Percentiles rank a stretch among this genome's conserved stretches.
Evolutionary conservation across 2,888 invertebrate species (phyloP).

Genomic region (Laothoe populi): DNA sequence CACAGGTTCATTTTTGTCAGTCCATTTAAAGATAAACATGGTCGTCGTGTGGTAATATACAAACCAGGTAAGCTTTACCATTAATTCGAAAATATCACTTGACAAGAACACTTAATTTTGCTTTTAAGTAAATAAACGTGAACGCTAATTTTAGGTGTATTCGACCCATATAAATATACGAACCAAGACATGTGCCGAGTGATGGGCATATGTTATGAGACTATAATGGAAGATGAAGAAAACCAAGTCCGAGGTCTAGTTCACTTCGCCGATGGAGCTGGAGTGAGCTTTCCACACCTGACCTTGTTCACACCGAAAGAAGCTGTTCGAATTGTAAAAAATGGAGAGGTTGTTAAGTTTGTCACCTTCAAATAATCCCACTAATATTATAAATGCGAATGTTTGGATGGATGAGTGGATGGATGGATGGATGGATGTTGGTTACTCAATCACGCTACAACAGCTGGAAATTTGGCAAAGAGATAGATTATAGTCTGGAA

Average conservation of each 20-base stretch:
- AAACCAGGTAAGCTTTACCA: conserved; percentile 90
- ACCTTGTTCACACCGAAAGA: conserved; percentile 92
- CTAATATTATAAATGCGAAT: too few relatives aligned
- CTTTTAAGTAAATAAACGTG: background rate
- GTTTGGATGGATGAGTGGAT: too few relatives aligned
- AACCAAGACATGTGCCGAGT: conserved; percentile 92
- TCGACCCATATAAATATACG: conserved; percentile 91
- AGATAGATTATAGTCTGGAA: too few relatives aligned
- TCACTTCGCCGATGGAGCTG: conserved; percentile 90
- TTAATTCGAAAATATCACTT: too few relatives aligned
- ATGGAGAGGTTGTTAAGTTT: conserved; percentile 87
- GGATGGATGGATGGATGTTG: too few relatives aligned
- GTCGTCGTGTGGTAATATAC: conserved; percentile 90
- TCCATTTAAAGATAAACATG: conserved; percentile 89
- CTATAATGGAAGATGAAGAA: conserved; percentile 92
- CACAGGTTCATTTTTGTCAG: conserved; percentile 91
- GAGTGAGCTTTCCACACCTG: conserved; percentile 90
- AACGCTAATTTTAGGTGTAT: too few relatives aligned
- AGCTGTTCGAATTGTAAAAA: conserved; percentile 91
- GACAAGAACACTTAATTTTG: too few relatives aligned
- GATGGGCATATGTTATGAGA: conserved; percentile 91
- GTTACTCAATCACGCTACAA: too few relatives aligned
- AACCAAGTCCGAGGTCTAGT: conserved; percentile 91
- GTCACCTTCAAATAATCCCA: background rate
- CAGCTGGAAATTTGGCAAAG: too few relatives aligned